Percentiles rank a stretch among this genome's conserved stretches.
Conservation (phyloP, 2,113 vertebrate genomes). For the Nanorana parkeri region DNA sequence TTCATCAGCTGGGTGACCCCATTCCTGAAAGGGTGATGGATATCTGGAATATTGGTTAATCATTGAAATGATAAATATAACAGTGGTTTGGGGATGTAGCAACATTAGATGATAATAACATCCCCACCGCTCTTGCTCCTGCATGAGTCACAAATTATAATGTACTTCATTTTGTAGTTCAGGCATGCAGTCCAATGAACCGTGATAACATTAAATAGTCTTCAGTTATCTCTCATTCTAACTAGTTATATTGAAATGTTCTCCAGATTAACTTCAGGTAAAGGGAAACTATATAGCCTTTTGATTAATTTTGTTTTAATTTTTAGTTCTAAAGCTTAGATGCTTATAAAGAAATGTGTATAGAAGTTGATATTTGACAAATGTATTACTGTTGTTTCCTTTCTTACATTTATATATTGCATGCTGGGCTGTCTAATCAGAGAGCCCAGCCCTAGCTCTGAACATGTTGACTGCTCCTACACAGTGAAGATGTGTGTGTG, state of each 20-base stretch:
- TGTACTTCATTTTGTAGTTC: constrained; percentile 7
- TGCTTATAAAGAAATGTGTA: no score
- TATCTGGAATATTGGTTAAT: constrained; percentile 27
- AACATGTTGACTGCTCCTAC: no score
- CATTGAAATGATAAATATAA: constrained; percentile 19
- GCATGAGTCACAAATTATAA: neutral
- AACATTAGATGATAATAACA: constrained; percentile 12
- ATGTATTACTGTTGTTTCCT: no score
- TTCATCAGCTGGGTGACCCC: neutral
- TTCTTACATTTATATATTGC: no score
- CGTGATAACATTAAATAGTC: neutral
- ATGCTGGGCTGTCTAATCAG: no score
- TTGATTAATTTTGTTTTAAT: no score
- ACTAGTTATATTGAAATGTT: constrained; percentile 3
- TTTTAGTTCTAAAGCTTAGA: no score
- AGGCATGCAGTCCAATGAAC: constrained; percentile 10
- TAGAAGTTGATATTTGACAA: no score
- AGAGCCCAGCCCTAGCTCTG: no score
- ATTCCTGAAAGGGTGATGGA: neutral
- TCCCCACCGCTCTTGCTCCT: neutral
- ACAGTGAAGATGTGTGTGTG: no score
- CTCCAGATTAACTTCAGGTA: no score
- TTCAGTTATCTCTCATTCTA: constrained; percentile 6
- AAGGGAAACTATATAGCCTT: no score
- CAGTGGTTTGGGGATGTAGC: neutral